Evolutionary conservation across 1,140 invertebrate genomes (phyloP).

Genomic region (Diorhabda carinulata): DNA sequence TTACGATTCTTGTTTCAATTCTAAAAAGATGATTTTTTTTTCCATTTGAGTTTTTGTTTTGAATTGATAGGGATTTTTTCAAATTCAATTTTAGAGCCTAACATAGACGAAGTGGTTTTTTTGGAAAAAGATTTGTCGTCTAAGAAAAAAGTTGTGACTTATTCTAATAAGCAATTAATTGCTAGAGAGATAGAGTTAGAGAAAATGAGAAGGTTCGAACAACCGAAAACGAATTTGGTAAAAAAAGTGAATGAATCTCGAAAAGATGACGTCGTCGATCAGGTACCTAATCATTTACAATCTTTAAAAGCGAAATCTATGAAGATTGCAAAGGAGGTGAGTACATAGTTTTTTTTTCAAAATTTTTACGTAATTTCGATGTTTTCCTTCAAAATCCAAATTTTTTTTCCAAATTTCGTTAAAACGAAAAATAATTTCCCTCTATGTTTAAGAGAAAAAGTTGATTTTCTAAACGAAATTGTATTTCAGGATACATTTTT

Average conservation of each 20-base stretch:
- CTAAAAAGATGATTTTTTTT: too few species aligned
- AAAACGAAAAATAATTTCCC: too few species aligned
- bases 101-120: conserved; percentile 48
- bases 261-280: conserved; percentile 24
- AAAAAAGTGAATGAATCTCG: conserved; percentile 12
- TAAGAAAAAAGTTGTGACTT: conserved; percentile 50
- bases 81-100: conserved; percentile 43
- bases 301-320: conserved; percentile 56
- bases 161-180: conserved; percentile 73
- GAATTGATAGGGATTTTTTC: background rate
- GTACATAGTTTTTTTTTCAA: conserved; percentile 8
- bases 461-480: too few species aligned
- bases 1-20: too few species aligned
- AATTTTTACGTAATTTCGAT: background rate
- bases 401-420: too few species aligned
- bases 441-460: too few species aligned
- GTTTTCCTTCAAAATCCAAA: too few species aligned
- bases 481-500: too few species aligned
- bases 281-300: conserved; percentile 63
- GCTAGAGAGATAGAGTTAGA: conserved; percentile 72
- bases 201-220: conserved; percentile 57
- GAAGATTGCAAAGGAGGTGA: conserved; percentile 34
- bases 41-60: too few species aligned
- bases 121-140: conserved; percentile 40
- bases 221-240: background rate